Evolutionary conservation across 2,797 vertebrate species (phyloP), one percentile per base, ranked within the genome.

Genomic region (Halcyon badia): DNA sequence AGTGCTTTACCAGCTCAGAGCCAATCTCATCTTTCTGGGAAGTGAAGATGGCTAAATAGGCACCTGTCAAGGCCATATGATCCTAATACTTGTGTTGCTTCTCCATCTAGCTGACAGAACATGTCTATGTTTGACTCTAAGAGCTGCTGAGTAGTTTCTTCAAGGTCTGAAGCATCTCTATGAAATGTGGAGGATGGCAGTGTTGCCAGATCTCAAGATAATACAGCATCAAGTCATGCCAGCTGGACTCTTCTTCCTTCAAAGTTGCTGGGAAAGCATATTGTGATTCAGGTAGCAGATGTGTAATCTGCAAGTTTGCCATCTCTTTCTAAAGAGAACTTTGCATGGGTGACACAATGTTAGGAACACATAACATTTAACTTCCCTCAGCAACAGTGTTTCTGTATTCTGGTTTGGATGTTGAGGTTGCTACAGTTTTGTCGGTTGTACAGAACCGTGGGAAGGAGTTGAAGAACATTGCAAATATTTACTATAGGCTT

Each of bases 401-500:
- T 83, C 88, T 83, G 26, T 54, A 41, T 65, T 41, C 30, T 79
- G 14, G 5, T 80, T 92, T 68, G 57, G 87, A 85, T 46, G 10
- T 66, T 58, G 37, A 71, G 9, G 69, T 75, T 87, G 80, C 78
- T 54, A 70, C 5, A 4, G 57, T 80, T 49, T 69, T 81, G 25
- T 58, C 65, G 58, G 52, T 37, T 65, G 81, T 89, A 58, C 41
- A 69, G 44, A 82, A 46, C 72, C 88, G 41, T 78, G 84, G 92
- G 82, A 78, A 91, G 69, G 66, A 94, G 69, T 78, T 96, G 90
- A 83, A 91, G 88, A 96, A 83, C 77, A 44, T 57, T 71, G 25
- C 87, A 97, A 97, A 98, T 97, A 97, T 97, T 98, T 98, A 97
- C 82, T 73, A 10, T 78, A 89, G 78, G 79, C 92, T 96, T 97